Evolutionary conservation across 2,797 vertebrate genomes (phyloP).

Genomic region (Poecilia velifera): DNA sequence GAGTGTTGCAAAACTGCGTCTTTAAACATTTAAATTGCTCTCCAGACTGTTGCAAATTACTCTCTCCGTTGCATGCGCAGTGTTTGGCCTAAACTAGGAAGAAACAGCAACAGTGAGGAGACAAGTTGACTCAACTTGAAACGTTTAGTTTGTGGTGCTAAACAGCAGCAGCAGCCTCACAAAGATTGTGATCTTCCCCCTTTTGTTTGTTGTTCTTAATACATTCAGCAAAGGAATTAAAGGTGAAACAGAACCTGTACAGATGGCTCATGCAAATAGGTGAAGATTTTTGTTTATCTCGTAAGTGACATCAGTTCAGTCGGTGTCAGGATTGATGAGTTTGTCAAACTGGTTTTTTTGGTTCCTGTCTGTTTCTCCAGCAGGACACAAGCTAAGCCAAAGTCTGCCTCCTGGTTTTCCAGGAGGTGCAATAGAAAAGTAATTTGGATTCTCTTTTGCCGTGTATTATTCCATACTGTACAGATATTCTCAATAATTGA

Average conservation of each 20-base stretch:
- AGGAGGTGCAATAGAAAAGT: background rate
- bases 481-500: background rate
- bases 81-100: conserved; percentile 8
- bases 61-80: conserved; percentile 9
- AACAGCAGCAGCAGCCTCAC: conserved; percentile 17
- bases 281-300: background rate
- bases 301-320: background rate
- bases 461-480: too few relatives aligned
- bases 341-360: background rate
- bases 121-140: conserved; percentile 52
- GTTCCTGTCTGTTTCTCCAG: background rate
- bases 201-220: background rate
- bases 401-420: background rate
- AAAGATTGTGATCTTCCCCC: conserved; percentile 1
- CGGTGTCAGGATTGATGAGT: background rate
- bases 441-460: background rate
- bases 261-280: background rate
- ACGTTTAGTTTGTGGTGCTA: conserved; percentile 59
- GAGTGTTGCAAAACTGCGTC: conserved; percentile 63
- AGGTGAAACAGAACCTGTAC: background rate
- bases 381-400: background rate
- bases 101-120: conserved; percentile 6
- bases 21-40: conserved; percentile 29
- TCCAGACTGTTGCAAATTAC: conserved; percentile 75
- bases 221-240: background rate